Percentiles rank a stretch among this genome's conserved stretches.
Conservation (phyloP, 2,113 vertebrate species). For the Prunella fulvescens region DNA sequence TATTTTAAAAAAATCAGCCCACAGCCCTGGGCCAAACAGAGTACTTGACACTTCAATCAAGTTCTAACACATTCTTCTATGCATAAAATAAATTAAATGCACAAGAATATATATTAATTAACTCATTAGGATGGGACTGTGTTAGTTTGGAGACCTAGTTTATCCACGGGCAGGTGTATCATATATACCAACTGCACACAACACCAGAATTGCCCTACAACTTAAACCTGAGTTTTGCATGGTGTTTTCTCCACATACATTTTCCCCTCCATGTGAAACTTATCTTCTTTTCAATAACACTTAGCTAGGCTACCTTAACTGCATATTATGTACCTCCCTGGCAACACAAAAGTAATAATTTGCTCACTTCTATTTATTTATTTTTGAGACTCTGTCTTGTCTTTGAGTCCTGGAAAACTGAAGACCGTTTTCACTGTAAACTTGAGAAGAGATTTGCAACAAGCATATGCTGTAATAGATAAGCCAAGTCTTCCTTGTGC, state of each 20-base stretch:
- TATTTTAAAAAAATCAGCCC: neutral
- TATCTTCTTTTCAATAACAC: neutral
- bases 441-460: neutral
- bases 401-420: neutral
- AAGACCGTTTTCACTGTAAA: neutral
- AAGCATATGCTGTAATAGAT: neutral
- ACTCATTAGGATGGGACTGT: neutral
- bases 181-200: rapidly evolving
- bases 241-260: neutral
- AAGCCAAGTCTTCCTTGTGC: neutral
- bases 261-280: neutral
- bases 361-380: neutral
- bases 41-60: neutral
- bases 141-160: neutral
- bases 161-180: neutral
- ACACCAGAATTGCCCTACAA: neutral
- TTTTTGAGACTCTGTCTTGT: neutral
- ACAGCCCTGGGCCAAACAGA: neutral
- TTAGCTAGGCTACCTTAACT: neutral
- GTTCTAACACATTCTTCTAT: neutral
- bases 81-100: neutral
- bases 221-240: neutral
- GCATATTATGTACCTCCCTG: neutral
- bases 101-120: neutral
- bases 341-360: neutral